phyloP scores from a whole-genome alignment of 2,797 vertebrate species.

The Poecilia picta region DNA sequence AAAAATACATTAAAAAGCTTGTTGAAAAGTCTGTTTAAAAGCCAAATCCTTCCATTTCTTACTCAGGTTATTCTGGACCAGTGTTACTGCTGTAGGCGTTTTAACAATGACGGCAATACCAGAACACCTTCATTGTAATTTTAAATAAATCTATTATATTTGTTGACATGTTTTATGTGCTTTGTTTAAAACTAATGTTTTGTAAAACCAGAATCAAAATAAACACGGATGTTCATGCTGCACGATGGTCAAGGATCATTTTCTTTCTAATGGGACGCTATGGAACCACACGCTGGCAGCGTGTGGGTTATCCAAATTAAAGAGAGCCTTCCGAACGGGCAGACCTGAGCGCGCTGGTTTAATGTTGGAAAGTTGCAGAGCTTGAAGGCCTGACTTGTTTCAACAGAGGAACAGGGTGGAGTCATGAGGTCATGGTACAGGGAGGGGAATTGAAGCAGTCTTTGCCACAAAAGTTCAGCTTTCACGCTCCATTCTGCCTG shows the following conservation, averaged over 20 bases:
- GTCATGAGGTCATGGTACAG: conserved; percentile 45
- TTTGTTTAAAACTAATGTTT: conserved; percentile 14
- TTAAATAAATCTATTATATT: conserved; percentile 7
- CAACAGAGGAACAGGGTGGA: conserved; percentile 57
- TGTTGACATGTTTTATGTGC: conserved; percentile 15
- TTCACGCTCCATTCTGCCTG: conserved; percentile 64
- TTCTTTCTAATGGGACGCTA: not conserved
- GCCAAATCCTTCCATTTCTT: not conserved
- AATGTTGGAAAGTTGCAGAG: not conserved
- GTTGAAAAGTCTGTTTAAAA: conserved; percentile 52
- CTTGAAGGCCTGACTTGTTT: not conserved
- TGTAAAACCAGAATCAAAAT: conserved; percentile 38
- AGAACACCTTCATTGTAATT: conserved; percentile 34
- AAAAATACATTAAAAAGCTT: conserved; percentile 41
- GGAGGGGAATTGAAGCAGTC: conserved; percentile 44
- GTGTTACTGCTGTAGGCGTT: not conserved
- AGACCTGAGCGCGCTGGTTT: not conserved
- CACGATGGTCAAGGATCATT: not conserved
- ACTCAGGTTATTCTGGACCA: conserved; percentile 6
- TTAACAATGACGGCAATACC: conserved; percentile 14
- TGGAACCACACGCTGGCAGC: too few species aligned
- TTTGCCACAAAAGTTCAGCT: conserved; percentile 58
- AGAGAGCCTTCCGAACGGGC: not conserved
- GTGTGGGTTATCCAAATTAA: not conserved
- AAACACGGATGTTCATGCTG: conserved; percentile 24